Evolutionary conservation across 1,140 invertebrate species (phyloP), one percentile per base, ranked within the genome.

Genomic region (Eubasilissa regina): DNA sequence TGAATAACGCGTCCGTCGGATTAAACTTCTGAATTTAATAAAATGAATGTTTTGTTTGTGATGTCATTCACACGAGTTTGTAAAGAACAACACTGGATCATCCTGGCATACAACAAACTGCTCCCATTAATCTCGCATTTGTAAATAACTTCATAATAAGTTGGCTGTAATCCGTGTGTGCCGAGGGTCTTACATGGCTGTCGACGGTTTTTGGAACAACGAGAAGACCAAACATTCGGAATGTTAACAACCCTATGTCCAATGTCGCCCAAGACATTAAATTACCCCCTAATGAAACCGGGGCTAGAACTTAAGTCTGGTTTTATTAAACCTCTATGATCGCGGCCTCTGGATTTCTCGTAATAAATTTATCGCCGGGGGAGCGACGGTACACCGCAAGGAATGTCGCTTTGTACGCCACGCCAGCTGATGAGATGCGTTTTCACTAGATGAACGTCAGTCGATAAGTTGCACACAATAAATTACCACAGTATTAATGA

Each of bases 251-350:
- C 80, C 77, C 80, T 66, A n/a, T n/a, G 10, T 43, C 60, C 48
- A 51, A 51, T 64, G 60, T 79, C 77, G 79, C 66, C 74, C 51
- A 77, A 48, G 78, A 79, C 80, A 82, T 82, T 82, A 82, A 82
- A 82, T 82, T 82, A 82, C 68, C 73, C 77, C 78, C 74, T 79
- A 77, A 82, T 79, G 77, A 82, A 82, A 79, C 77, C 62, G 78
- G 75, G 66, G 73, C 68, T 17, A 73, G 77, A 79, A 82, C 53
- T 79, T 76, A 77, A 79, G 77, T 74, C 80, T 73, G 80, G 51
- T 79, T 82, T 82, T 82, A 82, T 82, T 82, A 82, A 82, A 79
- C 80, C 80, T 77, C 74, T 79, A 82, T 82, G 77, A 82, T 82
- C 77, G 75, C 77, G 80, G 80, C 75, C 56, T 77, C 80, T 77